Conservation (phyloP, 1,140 invertebrate genomes). For the Archivesica marissinica region DNA sequence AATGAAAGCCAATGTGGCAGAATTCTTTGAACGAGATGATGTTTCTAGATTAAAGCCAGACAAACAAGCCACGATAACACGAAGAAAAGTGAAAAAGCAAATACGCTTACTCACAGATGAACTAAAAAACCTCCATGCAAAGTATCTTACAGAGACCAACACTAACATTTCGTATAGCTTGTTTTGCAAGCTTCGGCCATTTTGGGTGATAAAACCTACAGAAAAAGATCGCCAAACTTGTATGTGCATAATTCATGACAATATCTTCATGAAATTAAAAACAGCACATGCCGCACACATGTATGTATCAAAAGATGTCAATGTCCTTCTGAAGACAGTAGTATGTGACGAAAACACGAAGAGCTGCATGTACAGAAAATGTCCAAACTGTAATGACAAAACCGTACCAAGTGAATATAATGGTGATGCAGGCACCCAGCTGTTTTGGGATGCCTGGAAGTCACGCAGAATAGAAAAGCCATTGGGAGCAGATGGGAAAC, state of each 20-base stretch:
- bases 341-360: not conserved
- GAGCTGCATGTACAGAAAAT: constrained; percentile 19
- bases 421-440: too few species aligned
- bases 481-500: too few species aligned
- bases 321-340: constrained; percentile 90
- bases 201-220: constrained; percentile 8
- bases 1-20: too few species aligned
- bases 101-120: constrained; percentile 10
- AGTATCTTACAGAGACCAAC: constrained; percentile 1
- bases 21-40: too few species aligned
- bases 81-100: constrained; percentile 33
- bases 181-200: constrained; percentile 1
- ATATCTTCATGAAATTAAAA: constrained; percentile 73
- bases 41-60: too few species aligned
- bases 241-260: constrained; percentile 75
- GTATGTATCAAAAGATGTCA: constrained; percentile 83
- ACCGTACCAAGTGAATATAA: not conserved
- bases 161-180: constrained; percentile 26
- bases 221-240: constrained; percentile 11
- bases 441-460: too few species aligned
- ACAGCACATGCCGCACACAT: not conserved
- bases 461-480: too few species aligned
- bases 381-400: not conserved
- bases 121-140: not conserved
- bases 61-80: too few species aligned